Conservation (phyloP, 2,113 vertebrate genomes). For the Python bivittatus region DNA sequence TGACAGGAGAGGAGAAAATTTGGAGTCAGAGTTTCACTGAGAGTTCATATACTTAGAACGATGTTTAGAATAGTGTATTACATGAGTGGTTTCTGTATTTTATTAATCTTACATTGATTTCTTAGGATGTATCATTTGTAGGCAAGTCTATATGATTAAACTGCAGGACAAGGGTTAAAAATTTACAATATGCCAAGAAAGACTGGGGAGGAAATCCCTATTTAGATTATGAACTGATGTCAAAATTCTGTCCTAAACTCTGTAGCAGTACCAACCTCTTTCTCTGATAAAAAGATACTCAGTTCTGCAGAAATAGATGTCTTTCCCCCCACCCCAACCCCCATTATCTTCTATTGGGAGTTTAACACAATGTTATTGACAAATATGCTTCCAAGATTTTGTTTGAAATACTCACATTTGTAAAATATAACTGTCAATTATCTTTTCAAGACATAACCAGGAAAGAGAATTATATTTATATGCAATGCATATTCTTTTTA, state of each 20-base stretch:
- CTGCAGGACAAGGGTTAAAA: not conserved
- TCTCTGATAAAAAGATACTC: not conserved
- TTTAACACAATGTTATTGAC: not conserved
- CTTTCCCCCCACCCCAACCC: not conserved
- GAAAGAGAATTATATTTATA: not conserved
- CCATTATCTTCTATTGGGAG: not conserved
- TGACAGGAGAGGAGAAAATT: not conserved
- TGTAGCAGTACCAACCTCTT: not conserved
- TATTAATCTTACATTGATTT: not conserved
- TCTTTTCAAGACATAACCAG: not conserved
- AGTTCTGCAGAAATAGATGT: not conserved
- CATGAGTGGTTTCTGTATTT: not conserved
- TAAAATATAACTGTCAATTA: not conserved
- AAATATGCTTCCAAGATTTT: not conserved
- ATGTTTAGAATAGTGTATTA: not conserved
- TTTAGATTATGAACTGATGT: not conserved
- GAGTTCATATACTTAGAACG: not conserved
- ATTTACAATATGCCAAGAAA: not conserved
- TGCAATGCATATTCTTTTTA: not conserved
- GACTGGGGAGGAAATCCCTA: not conserved
- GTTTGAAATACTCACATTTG: not conserved
- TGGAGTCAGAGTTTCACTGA: not conserved
- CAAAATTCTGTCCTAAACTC: not conserved
- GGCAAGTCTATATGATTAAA: not conserved
- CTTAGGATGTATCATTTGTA: not conserved